These are phyloP conservation scores for Hestina assimilis DNA, from an alignment of 1,140 invertebrate species.

Conservation along the genomic window DNA sequence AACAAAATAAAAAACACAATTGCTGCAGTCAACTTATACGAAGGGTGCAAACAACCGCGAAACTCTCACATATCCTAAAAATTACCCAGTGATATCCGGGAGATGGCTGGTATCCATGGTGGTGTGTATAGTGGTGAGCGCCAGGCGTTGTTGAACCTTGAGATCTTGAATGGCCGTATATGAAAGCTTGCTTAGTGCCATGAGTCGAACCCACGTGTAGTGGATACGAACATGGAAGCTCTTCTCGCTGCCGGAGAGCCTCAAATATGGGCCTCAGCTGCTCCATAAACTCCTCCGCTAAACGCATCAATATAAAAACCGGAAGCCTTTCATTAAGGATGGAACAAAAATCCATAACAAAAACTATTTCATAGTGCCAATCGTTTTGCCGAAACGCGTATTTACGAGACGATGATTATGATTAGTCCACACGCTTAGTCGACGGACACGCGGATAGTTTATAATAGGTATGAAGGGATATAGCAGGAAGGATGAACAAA, in stretches of 20 bases:
- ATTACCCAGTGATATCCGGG: conserved; percentile 77
- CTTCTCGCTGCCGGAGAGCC: conserved; percentile 91
- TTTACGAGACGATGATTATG: conserved; percentile 46
- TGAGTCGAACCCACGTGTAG: conserved; percentile 86
- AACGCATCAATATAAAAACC: conserved; percentile 75
- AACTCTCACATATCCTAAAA: conserved; percentile 60
- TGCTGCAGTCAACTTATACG: conserved; percentile 43
- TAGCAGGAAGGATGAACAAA: conserved; percentile 64
- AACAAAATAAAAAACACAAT: conserved; percentile 46
- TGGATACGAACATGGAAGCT: conserved; percentile 91
- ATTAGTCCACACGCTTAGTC: conserved; percentile 64
- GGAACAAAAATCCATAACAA: conserved; percentile 43
- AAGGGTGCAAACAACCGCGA: conserved; percentile 54
- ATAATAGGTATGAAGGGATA: conserved; percentile 59
- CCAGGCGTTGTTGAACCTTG: conserved; percentile 71
- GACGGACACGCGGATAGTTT: conserved; percentile 57
- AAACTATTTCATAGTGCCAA: conserved; percentile 72
- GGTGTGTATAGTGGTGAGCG: conserved; percentile 70
- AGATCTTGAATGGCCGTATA: conserved; percentile 76
- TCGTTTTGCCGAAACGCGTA: conserved; percentile 59
- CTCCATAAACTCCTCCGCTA: conserved; percentile 95
- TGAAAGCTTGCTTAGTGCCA: conserved; percentile 78
- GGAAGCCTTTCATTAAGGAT: conserved; percentile 66
- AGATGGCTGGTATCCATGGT: conserved; percentile 72
- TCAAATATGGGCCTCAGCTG: conserved; percentile 96